phyloP scores from a whole-genome alignment of 1,140 invertebrate genomes.

The Psix sp. region DNA sequence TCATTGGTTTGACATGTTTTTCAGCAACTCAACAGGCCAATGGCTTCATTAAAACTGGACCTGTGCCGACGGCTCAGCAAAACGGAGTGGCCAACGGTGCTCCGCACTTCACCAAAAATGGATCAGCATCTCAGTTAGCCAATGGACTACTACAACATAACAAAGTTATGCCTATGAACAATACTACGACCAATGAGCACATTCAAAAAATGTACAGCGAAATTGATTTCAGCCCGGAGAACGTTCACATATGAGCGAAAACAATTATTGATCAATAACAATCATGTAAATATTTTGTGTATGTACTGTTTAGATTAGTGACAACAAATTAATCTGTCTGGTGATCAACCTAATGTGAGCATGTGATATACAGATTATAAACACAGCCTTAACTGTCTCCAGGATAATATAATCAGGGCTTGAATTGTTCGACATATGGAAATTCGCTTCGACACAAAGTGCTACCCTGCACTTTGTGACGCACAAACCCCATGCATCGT shows the following conservation, averaged over 20 bases:
- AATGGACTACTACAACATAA: conserved; percentile 66
- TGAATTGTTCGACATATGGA: no score
- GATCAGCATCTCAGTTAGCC: conserved; percentile 58
- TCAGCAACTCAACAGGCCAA: conserved; percentile 24
- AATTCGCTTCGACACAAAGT: no score
- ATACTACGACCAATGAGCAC: conserved; percentile 60
- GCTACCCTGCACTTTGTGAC: no score
- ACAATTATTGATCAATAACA: conserved; percentile 4
- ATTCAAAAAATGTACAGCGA: conserved; percentile 73
- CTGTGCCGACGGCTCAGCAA: conserved; percentile 37
- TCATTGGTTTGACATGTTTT: not conserved
- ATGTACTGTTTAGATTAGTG: no score
- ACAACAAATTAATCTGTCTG: no score
- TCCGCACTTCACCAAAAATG: conserved; percentile 67
- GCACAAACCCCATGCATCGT: no score
- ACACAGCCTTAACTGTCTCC: no score
- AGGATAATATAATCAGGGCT: no score
- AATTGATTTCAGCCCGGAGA: conserved; percentile 63
- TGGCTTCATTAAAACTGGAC: conserved; percentile 54
- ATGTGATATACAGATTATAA: no score
- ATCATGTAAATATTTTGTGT: conserved; percentile 35
- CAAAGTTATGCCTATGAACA: conserved; percentile 63
- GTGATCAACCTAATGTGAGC: no score
- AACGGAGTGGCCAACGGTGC: conserved; percentile 65
- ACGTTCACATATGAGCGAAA: conserved; percentile 66